Evolutionary conservation across 2,888 invertebrate species (phyloP).

Genomic region (Eurytoma adleriae): DNA sequence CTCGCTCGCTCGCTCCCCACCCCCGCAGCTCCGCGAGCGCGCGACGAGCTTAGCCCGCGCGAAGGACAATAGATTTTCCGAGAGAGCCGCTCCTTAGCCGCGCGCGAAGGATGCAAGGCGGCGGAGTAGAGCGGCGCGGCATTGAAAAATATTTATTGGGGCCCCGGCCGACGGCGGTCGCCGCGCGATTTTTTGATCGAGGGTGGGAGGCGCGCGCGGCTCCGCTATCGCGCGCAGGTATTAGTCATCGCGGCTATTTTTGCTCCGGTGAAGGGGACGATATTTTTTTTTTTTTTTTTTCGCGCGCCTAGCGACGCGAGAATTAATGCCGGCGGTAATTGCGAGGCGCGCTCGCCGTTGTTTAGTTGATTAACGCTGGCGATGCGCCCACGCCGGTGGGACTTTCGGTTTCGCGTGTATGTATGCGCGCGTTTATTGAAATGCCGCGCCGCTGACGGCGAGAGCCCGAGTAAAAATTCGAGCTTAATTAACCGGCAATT

Average conservation of each 20-base stretch:
- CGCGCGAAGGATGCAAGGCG: neutral
- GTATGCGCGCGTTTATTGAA: too few relatives aligned
- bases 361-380: too few relatives aligned
- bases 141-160: neutral
- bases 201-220: too few relatives aligned
- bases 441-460: too few relatives aligned
- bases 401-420: too few relatives aligned
- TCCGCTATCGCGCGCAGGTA: neutral
- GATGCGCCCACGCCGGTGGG: too few relatives aligned
- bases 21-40: neutral
- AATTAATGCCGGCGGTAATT: too few relatives aligned
- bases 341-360: too few relatives aligned
- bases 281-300: neutral
- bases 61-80: conserved; percentile 61
- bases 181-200: neutral
- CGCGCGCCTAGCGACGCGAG: neutral
- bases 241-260: neutral
- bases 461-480: too few relatives aligned
- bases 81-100: conserved; percentile 63
- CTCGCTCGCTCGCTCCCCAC: conserved; percentile 8
- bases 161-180: neutral
- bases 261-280: neutral
- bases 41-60: conserved; percentile 58
- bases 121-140: neutral
- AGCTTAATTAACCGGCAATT: neutral